Evolutionary conservation across 2,888 invertebrate genomes (phyloP), one percentile per base, ranked within the genome.

Genomic region (Ceramica pisi): DNA sequence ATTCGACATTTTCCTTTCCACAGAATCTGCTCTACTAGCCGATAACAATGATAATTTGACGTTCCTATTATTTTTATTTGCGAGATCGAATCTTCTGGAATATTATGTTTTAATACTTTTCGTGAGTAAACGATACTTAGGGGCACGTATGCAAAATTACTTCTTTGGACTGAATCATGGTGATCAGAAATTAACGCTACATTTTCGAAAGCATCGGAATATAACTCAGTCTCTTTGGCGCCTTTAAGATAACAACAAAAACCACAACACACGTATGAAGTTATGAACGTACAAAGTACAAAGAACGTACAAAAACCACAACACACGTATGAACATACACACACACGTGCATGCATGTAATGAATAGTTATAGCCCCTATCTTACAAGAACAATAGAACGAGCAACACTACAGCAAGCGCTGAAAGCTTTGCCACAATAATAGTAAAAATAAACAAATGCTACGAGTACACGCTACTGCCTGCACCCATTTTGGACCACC

Each of bases 361-460:
- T 57, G 38, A 61, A 68, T 64, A 71, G 10, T 41, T 67, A 14
- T 53, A 67, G 57, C 35, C 57, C 51, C 55, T 60, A 76, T 75
- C 71, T 77, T 78, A 63, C 63, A 71, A 70, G 61, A 78, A 81
- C 81, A 85, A 83, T 68, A 65, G 63, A 51, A 60, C 56, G n/a
- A 51, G 55, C 59, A 59, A 60, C 51, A 64, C 55, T 63, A 50
- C 65, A 38, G 44, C 50, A 63, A 56, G 23, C 63, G n/a, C 56
- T 71, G 70, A 75, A 81, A 83, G 84, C 78, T 71, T 80, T 77
- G 83, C 75, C 60, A 66, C 80, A 81, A 70, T 84, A 82, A 84
- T 82, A 83, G 76, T 79, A 82, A 88, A 86, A 86, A 86, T 82
- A 88, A 87, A 87, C 80, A 84, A 85, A 81, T 53, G 75, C 71